phyloP scores from a whole-genome alignment of 2,888 invertebrate species.

The Stictocephala bisonia region DNA sequence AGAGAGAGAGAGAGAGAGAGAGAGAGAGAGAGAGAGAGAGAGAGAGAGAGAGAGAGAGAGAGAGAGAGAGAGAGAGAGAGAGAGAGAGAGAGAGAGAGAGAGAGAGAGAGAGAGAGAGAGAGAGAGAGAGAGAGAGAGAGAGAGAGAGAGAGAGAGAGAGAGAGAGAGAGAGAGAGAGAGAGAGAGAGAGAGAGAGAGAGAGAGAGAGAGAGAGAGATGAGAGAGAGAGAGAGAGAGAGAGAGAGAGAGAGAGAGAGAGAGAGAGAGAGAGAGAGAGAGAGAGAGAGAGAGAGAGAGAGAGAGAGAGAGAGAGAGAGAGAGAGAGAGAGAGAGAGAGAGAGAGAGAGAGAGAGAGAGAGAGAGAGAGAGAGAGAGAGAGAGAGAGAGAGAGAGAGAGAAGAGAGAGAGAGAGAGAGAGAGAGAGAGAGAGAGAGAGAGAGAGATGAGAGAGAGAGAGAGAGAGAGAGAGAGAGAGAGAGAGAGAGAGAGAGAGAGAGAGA shows the following conservation, averaged over 20 bases:
- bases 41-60: background rate
- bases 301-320: background rate
- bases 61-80: background rate
- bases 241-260: background rate
- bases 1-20: background rate
- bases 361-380: background rate
- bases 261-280: background rate
- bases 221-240: background rate
- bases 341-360: background rate
- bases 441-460: too few species aligned
- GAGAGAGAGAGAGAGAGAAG: background rate
- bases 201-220: too few species aligned
- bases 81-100: background rate
- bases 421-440: too few species aligned
- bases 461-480: background rate
- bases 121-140: background rate
- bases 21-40: background rate
- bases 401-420: background rate
- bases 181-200: background rate
- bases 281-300: background rate
- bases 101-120: background rate
- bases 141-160: background rate
- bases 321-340: background rate
- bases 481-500: slow-evolving; percentile 64
- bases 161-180: background rate